Base-by-base conservation (phyloP, 2,797 vertebrate species). In the Melanotaenia maccullochi region DNA sequence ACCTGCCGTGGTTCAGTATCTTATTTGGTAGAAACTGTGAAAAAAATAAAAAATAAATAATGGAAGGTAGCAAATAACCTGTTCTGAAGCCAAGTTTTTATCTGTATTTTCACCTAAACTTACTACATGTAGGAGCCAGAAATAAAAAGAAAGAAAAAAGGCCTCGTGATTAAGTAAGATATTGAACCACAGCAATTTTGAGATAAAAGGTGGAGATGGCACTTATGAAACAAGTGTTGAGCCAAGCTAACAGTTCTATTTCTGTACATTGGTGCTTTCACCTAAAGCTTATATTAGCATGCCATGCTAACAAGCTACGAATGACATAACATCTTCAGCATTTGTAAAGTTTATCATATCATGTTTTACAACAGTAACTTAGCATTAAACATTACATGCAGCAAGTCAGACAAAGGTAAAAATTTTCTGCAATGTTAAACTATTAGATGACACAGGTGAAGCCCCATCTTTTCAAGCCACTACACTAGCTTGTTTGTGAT, bases 1-100 rank as follows among this genome's bases (percentile, higher is more conserved):
- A 4, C 16, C 47, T 69, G 49, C 36, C 61, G 60, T 36, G 68
- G 62, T 12, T 58, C 42, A 61, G 35, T 63, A 32, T 30, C 33
- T 74, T 47, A 11, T 12, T 44, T 11, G 0, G 51, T 28, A 38
- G 14, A 54, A 28, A 38, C 7, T 47, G 36, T 0, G 51, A 30
- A 55, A 9, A 30, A 28, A 38, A 28, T 2, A 28, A 28, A 38
- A 44, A 42, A 42, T 9, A 57, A 67, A 33, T 54, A 33, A 24
- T 44, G 0, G 52, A 32, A 55, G 0, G 12, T 1, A 2, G 11
- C 2, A 12, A 40, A 44, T 20, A 44, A 47, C 5, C 44, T 8
- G 44, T n/a, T 47, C 5, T 40, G 8, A 47, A 20, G 20, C 44
- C 44, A 47, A 47, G 44, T n/a, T 8, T 20, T 44, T 44, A 3